phyloP scores from a whole-genome alignment of 2,797 vertebrate genomes.

The Sparus aurata region DNA sequence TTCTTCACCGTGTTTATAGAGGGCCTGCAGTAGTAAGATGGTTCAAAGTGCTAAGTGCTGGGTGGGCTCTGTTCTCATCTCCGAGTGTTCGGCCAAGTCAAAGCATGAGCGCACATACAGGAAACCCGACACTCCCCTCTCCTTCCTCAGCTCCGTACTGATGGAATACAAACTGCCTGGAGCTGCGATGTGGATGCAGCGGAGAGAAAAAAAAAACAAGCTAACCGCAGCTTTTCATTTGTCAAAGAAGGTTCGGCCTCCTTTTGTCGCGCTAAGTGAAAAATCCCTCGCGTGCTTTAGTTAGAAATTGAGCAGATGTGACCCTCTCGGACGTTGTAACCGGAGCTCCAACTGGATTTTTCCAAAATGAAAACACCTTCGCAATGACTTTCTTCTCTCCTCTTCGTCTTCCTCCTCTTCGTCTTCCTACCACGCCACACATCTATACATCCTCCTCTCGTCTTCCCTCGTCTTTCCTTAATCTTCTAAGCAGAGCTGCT shows the following conservation, averaged over 20 bases:
- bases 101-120: slow-evolving; percentile 56
- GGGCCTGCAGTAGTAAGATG: not conserved
- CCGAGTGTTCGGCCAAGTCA: slow-evolving; percentile 44
- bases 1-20: not conserved
- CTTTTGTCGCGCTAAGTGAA: slow-evolving; percentile 1
- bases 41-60: slow-evolving; percentile 6
- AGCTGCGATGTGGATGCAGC: slow-evolving; percentile 27
- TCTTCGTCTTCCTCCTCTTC: not conserved
- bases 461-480: not conserved
- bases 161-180: slow-evolving; percentile 65
- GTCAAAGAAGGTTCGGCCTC: not conserved
- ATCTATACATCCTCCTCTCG: not conserved
- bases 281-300: not conserved
- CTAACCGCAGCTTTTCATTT: slow-evolving; percentile 3
- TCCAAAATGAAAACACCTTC: slow-evolving; percentile 1
- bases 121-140: slow-evolving; percentile 66
- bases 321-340: not conserved
- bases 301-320: not conserved
- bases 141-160: slow-evolving; percentile 60
- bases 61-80: slow-evolving; percentile 59
- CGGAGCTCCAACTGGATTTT: not conserved
- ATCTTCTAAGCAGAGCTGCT: not conserved
- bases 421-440: no score
- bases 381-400: not conserved
- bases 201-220: not conserved